Evolutionary conservation across 2,888 invertebrate species (phyloP).

Genomic region (Anorthoa munda): DNA sequence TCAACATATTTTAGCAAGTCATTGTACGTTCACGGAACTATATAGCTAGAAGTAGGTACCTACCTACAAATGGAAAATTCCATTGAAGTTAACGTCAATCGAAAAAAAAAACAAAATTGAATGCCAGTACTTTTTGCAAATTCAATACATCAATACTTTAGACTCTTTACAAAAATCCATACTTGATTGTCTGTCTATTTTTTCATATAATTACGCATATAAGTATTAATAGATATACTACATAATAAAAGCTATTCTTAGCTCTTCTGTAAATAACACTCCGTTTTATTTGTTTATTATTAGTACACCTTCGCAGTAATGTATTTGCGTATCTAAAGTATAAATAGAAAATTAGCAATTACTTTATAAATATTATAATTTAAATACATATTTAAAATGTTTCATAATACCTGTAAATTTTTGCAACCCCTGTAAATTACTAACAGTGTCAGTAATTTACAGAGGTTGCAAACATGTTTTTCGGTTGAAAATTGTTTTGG

Average conservation of each 20-base stretch:
- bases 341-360: background rate
- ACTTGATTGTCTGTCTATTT: background rate
- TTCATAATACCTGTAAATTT: background rate
- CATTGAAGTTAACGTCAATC: background rate
- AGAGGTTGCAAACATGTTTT: no score
- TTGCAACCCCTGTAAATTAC: no score
- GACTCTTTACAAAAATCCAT: background rate
- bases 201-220: background rate
- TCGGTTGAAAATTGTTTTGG: background rate
- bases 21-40: background rate
- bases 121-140: conserved; percentile 21
- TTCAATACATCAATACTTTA: background rate
- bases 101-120: conserved; percentile 9
- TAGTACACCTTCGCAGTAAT: conserved; percentile 14
- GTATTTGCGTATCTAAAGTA: conserved; percentile 23
- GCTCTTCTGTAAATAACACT: conserved; percentile 27
- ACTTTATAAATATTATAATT: conserved; percentile 12
- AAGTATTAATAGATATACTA: conserved; percentile 16
- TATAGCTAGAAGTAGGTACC: background rate
- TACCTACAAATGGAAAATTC: conserved; percentile 32
- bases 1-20: background rate
- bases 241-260: conserved; percentile 37
- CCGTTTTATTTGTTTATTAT: conserved; percentile 14
- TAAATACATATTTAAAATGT: conserved; percentile 9
- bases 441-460: no score